Conservation (phyloP, 53 echinoderm and acorn worm species). For the Paracentrotus lividus region DNA sequence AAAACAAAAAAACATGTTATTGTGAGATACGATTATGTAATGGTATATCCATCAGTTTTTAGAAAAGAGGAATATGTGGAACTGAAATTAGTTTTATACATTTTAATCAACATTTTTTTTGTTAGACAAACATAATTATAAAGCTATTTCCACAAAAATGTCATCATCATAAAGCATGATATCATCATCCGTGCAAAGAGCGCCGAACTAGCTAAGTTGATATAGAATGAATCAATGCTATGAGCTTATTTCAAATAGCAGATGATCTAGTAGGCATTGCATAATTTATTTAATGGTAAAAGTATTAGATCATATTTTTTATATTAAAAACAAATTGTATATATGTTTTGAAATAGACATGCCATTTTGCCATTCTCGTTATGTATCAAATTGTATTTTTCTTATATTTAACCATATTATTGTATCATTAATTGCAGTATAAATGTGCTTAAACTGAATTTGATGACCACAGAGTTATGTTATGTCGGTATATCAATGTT, state of each 20-base stretch:
- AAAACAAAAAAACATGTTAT: neutral
- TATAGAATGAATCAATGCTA: neutral
- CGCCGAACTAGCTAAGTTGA: neutral
- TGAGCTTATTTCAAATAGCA: constrained; percentile 6
- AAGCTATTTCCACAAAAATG: neutral
- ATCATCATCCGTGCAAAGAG: neutral
- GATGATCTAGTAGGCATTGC: neutral
- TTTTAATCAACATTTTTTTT: neutral
- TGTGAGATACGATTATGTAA: neutral
- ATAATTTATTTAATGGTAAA: constrained; percentile 69
- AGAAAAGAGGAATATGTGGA: neutral
- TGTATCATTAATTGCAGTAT: constrained; percentile 48
- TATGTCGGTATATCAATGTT: neutral
- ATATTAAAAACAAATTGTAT: constrained; percentile 61
- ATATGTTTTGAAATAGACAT: constrained; percentile 70
- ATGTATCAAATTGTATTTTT: constrained; percentile 53
- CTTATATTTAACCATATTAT: constrained; percentile 59
- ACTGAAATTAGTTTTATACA: no score
- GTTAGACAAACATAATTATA: neutral
- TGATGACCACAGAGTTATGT: neutral
- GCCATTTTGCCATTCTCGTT: constrained; percentile 59
- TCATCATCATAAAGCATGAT: neutral
- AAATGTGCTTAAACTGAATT: neutral
- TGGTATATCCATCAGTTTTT: neutral
- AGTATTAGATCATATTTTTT: constrained; percentile 61